Base-by-base conservation (phyloP, 2,797 vertebrate species). In the Discoglossus pictus region DNA sequence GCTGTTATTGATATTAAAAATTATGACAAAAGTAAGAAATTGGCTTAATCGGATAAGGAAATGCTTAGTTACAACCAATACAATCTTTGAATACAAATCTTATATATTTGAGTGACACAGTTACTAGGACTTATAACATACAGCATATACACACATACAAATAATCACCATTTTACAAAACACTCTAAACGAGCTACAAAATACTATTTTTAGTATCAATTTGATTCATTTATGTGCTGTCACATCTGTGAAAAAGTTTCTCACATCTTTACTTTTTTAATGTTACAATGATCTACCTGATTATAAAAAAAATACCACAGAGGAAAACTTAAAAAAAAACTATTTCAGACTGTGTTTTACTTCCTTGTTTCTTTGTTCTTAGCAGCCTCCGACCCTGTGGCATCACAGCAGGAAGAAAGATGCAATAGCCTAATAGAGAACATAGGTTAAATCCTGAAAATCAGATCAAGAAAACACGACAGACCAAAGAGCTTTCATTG, bases 381-480 rank as follows among this genome's bases (percentile, higher is more conserved):
- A 35, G 34, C 43, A 44, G 47, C 47, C 48, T 61, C 39, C 48
- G 51, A 54, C 65, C 56, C 50, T 61, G 12, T 68, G 65, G 51
- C 56, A 68, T 61, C 65, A 61, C 56, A 68, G 56, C 65, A 68
- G 48, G 65, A 43, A 54, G 18, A 61, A 61, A 61, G 54, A 46
- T 68, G 56, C 56, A 53, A 61, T 27, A 44, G 48, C 25, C 56
- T 53, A 61, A 61, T 54, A 47, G 65, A 51, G 56, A 68, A 44
- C 60, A 46, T 46, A 61, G 56, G 65, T 61, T 68, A 68, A 59
- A 67, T 67, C 64, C 44, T 16, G 34, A 59, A 68, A 68, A 61
- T 53, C 56, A 61, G 65, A 61, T 68, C 47, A 53, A 61, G 56
- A 61, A 68, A 61, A 61, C 25, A 61, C 53, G 56, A 68, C 56